phyloP scores from a whole-genome alignment of 1,140 invertebrate species.

The Oreohelix idahoensis region DNA sequence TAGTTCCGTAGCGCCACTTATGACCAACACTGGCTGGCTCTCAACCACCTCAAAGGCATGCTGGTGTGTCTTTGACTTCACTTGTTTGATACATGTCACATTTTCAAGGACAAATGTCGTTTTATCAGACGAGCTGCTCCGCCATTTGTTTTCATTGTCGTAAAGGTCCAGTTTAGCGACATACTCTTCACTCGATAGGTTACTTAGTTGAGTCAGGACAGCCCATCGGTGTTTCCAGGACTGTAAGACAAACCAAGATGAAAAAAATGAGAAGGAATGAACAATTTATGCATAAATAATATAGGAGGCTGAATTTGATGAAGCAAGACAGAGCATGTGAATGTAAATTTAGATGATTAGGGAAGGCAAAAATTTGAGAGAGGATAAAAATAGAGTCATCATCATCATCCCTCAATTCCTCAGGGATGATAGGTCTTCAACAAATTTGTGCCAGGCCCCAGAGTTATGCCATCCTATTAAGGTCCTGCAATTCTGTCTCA shows the following conservation, averaged over 20 bases:
- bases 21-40: slow-evolving; percentile 49
- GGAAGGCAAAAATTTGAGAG: too few species aligned
- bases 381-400: too few species aligned
- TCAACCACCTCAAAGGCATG: slow-evolving; percentile 58
- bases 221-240: slow-evolving; percentile 59
- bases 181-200: slow-evolving; percentile 47
- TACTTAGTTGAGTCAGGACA: slow-evolving; percentile 55
- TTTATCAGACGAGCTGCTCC: slow-evolving; percentile 39
- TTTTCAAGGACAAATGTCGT: slow-evolving; percentile 55
- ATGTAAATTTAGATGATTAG: too few species aligned
- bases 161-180: slow-evolving; percentile 54
- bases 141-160: slow-evolving; percentile 42
- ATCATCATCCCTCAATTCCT: too few species aligned
- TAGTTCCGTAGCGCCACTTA: slow-evolving; percentile 48
- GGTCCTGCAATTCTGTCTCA: too few species aligned
- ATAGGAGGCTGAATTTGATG: too few species aligned
- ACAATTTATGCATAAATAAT: too few species aligned
- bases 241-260: slow-evolving; percentile 36
- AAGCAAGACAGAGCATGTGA: too few species aligned
- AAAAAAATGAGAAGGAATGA: too few species aligned
- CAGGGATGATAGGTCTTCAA: too few species aligned
- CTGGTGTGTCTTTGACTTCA: slow-evolving; percentile 55
- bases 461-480: too few species aligned
- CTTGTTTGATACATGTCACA: slow-evolving; percentile 47
- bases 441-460: too few species aligned